Evolutionary conservation across 2,113 vertebrate species (phyloP).

Genomic region (Hippocampus barbouri): DNA sequence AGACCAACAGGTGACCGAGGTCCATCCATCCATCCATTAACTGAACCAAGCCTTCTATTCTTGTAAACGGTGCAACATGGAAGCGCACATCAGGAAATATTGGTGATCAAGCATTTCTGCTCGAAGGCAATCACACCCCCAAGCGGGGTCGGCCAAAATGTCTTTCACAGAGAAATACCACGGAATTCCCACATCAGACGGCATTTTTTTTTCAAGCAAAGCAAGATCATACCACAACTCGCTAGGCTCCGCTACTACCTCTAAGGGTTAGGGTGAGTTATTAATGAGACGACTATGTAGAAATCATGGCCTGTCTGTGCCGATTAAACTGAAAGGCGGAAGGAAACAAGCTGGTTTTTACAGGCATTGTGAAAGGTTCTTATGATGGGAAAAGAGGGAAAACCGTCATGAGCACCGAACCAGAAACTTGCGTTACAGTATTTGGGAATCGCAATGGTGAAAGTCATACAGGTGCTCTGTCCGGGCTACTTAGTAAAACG

Average conservation of each 20-base stretch:
- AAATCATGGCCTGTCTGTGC: not conserved
- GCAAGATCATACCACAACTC: not conserved
- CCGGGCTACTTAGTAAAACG: no score
- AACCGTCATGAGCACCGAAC: not conserved
- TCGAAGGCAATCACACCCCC: constrained; percentile 19
- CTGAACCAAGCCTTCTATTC: constrained; percentile 11
- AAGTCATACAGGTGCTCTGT: no score
- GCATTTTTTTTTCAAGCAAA: not conserved
- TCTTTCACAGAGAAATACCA: not conserved
- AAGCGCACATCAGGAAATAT: constrained; percentile 20
- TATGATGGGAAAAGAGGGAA: not conserved
- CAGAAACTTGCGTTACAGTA: not conserved
- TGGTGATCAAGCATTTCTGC: constrained; percentile 25
- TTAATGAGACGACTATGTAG: not conserved
- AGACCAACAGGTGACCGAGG: constrained; percentile 34
- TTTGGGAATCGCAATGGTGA: not conserved
- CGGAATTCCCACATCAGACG: not conserved
- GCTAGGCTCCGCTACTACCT: not conserved
- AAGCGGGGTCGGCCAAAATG: not conserved
- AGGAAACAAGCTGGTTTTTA: not conserved
- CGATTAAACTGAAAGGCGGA: not conserved
- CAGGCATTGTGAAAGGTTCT: not conserved
- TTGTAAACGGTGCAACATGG: constrained; percentile 31
- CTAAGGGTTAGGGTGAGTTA: not conserved
- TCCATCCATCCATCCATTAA: not conserved